Evolutionary conservation across 2,797 vertebrate genomes (phyloP).

Genomic region (Danio albolineatus): DNA sequence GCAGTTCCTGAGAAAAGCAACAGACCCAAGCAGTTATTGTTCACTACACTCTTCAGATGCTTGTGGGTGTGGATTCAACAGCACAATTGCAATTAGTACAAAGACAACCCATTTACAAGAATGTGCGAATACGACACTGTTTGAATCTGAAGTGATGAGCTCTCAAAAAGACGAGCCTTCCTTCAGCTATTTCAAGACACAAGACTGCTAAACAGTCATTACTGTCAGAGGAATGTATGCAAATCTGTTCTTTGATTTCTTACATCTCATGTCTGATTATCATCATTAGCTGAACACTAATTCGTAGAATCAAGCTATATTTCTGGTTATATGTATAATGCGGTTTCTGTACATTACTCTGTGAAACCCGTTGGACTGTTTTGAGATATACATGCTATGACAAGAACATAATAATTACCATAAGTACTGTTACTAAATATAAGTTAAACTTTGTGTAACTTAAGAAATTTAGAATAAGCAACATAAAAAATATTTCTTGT

Average conservation of each 20-base stretch:
- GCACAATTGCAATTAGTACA: constrained; percentile 57
- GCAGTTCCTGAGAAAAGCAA: constrained; percentile 47
- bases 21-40: constrained; percentile 36
- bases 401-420: too few relatives aligned
- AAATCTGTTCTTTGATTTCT: constrained; percentile 50
- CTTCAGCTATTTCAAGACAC: constrained; percentile 56
- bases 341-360: not conserved
- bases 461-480: too few relatives aligned
- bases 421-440: not conserved
- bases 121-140: constrained; percentile 4
- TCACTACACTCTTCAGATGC: constrained; percentile 31
- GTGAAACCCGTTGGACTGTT: not conserved
- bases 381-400: not conserved
- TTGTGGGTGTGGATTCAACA: constrained; percentile 47
- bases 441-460: too few relatives aligned
- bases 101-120: constrained; percentile 63
- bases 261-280: constrained; percentile 52
- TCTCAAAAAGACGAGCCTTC: not conserved
- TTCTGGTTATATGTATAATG: not conserved
- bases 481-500: too few relatives aligned
- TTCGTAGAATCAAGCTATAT: not conserved
- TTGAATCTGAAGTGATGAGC: constrained; percentile 27
- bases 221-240: constrained; percentile 58
- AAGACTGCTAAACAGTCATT: constrained; percentile 65
- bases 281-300: constrained; percentile 12